Conservation (phyloP, 2,113 vertebrate genomes). For the Charina bottae region DNA sequence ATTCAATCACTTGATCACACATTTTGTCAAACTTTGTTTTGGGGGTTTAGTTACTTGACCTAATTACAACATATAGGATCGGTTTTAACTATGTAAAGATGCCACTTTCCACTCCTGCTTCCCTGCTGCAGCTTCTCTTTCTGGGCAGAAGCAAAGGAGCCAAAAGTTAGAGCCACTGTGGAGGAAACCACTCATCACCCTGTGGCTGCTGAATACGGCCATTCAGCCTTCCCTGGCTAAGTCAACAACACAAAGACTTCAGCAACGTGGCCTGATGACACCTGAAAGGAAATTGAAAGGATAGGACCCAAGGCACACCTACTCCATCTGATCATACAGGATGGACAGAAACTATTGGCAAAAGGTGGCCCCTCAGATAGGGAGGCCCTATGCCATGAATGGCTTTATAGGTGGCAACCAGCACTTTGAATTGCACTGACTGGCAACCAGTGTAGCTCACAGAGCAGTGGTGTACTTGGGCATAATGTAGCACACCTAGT, state of each 20-base stretch:
- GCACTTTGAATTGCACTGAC: not conserved
- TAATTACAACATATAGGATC: not conserved
- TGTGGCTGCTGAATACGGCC: conserved; percentile 24
- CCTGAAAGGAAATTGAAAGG: conserved; percentile 37
- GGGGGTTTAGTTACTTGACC: not conserved
- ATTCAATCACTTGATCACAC: not conserved
- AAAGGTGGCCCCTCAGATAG: not conserved
- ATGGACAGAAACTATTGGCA: not conserved
- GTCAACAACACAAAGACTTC: not conserved
- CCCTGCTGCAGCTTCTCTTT: conserved; percentile 10
- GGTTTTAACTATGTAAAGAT: not conserved
- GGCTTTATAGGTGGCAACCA: not conserved
- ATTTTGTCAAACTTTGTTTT: not conserved
- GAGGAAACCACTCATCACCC: conserved; percentile 23
- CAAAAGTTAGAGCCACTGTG: not conserved
- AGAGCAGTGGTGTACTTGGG: not conserved
- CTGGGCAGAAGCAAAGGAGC: conserved; percentile 7
- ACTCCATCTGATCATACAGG: not conserved
- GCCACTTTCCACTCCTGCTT: not conserved
- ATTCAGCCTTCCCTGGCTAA: conserved; percentile 29
- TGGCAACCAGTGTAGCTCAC: not conserved
- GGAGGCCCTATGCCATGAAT: not conserved
- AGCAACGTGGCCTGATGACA: conserved; percentile 41
- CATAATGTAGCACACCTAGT: not conserved
- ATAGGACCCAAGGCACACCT: not conserved